Evolutionary conservation across 53 echinoderm and acorn worm genomes (phyloP).

Genomic region (Echinarachnius parma): DNA sequence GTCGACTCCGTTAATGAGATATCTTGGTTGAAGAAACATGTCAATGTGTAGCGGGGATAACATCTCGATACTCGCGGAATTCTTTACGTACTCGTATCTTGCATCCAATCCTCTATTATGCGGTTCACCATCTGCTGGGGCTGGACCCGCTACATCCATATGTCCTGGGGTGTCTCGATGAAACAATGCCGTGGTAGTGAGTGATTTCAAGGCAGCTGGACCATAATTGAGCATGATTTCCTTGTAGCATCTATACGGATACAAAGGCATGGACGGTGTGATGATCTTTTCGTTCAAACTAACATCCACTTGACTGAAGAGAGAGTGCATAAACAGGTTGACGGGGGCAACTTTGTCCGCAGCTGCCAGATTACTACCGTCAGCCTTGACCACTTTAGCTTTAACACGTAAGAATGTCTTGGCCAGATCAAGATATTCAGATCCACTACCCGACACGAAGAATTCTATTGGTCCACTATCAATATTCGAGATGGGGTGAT

Average conservation of each 20-base stretch:
- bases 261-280: slow-evolving; percentile 19
- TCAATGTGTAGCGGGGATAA: slow-evolving; percentile 24
- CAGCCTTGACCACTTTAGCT: slow-evolving; percentile 31
- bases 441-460: slow-evolving; percentile 18
- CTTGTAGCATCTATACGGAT: slow-evolving; percentile 30
- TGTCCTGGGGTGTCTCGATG: background rate
- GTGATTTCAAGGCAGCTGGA: background rate
- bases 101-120: slow-evolving; percentile 1
- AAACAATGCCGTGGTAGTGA: background rate
- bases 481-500: slow-evolving; percentile 40
- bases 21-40: slow-evolving; percentile 28
- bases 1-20: slow-evolving; percentile 32
- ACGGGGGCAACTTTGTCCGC: slow-evolving; percentile 40
- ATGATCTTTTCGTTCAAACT: slow-evolving; percentile 40
- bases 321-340: slow-evolving; percentile 22
- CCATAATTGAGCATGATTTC: slow-evolving; percentile 43
- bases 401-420: slow-evolving; percentile 46
- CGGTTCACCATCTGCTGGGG: background rate
- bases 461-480: slow-evolving; percentile 46
- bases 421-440: slow-evolving; percentile 51
- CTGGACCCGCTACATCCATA: slow-evolving; percentile 7
- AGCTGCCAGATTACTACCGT: slow-evolving; percentile 16
- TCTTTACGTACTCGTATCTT: background rate
- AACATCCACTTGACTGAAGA: slow-evolving; percentile 54
- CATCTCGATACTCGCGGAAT: slow-evolving; percentile 12